phyloP scores from a whole-genome alignment of 2,797 vertebrate genomes.

The Sebastes goodei region DNA sequence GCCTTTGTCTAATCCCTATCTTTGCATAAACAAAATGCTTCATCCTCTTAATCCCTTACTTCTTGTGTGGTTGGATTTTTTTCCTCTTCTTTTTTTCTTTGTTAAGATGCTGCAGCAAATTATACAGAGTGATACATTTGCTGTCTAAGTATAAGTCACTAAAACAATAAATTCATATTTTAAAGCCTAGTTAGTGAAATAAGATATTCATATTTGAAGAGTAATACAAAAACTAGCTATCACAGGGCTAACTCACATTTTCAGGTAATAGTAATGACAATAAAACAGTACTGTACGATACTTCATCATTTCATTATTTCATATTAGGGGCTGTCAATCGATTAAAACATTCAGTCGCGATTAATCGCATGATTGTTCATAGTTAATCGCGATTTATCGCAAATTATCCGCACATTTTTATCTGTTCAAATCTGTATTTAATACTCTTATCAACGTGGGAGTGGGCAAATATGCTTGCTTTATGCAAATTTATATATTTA shows the following conservation, averaged over 20 bases:
- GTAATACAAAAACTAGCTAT: neutral
- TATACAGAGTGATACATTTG: neutral
- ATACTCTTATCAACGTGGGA: too few relatives aligned
- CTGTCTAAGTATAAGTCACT: neutral
- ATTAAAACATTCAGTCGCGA: too few relatives aligned
- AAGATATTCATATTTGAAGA: neutral
- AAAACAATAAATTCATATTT: neutral
- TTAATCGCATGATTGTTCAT: fast-evolving
- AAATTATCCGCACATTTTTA: too few relatives aligned
- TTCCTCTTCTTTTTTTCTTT: neutral
- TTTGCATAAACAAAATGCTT: slow-evolving; percentile 34
- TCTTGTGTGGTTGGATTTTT: slow-evolving; percentile 23
- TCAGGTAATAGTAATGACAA: neutral
- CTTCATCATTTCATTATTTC: neutral
- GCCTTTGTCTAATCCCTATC: slow-evolving; percentile 43
- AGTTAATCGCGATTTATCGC: too few relatives aligned
- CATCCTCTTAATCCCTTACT: slow-evolving; percentile 18
- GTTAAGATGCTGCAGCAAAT: neutral
- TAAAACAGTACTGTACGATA: neutral
- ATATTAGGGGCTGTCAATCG: too few relatives aligned
- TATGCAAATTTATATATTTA: too few relatives aligned
- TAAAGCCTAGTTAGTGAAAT: neutral
- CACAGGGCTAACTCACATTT: neutral
- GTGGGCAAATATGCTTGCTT: too few relatives aligned
- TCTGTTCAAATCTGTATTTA: too few relatives aligned